phyloP scores from a whole-genome alignment of 1,140 invertebrate genomes.

The Leptopilina boulardi region DNA sequence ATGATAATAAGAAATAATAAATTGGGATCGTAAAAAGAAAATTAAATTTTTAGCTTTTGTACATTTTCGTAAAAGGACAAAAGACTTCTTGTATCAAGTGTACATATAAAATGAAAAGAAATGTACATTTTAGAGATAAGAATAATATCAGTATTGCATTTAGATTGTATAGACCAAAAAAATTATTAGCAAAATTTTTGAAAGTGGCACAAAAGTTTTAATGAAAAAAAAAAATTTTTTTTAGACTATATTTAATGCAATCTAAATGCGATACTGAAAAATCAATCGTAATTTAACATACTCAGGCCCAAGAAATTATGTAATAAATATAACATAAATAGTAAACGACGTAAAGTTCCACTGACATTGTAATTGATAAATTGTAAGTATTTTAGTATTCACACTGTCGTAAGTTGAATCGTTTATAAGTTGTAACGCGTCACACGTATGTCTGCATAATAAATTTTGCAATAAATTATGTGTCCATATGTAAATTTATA shows the following conservation, averaged over 20 bases:
- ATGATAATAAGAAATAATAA: neutral
- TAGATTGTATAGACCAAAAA: constrained; percentile 33
- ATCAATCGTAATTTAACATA: constrained; percentile 35
- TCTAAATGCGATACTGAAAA: constrained; percentile 35
- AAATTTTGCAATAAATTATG: constrained; percentile 43
- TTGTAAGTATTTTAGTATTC: constrained; percentile 48
- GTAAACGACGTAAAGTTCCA: constrained; percentile 16
- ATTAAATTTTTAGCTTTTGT: constrained; percentile 21
- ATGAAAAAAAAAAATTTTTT: neutral
- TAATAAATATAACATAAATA: constrained; percentile 41
- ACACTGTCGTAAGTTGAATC: constrained; percentile 43
- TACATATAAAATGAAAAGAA: constrained; percentile 8
- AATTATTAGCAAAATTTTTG: neutral
- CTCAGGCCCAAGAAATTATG: constrained; percentile 54
- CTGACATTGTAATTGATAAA: constrained; percentile 39
- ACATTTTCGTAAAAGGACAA: constrained; percentile 15
- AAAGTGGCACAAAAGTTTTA: neutral
- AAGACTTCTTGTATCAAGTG: constrained; percentile 31
- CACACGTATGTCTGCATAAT: constrained; percentile 41
- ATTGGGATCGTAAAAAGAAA: constrained; percentile 8
- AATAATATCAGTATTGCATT: constrained; percentile 44
- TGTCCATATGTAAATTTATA: constrained; percentile 50
- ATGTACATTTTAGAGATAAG: constrained; percentile 37
- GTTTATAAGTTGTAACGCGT: constrained; percentile 34
- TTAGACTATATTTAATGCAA: neutral